Conservation (phyloP, 2,797 vertebrate species). For the Cephalopachus bancanus region DNA sequence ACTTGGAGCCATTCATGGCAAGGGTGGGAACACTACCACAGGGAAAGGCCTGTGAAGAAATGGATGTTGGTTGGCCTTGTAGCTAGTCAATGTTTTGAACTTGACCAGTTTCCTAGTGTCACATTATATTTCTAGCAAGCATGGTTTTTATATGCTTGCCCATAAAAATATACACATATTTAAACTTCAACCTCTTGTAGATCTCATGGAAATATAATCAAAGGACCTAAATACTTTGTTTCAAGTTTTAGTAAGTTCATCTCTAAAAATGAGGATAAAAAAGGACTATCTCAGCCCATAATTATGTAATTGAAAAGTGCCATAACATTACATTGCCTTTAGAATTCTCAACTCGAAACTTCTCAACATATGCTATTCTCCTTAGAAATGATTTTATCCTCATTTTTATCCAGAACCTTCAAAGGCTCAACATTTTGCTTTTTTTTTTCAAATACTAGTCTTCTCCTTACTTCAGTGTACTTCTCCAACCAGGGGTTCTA, state of each 20-base stretch:
- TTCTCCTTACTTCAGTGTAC: not conserved
- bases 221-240: not conserved
- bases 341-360: not conserved
- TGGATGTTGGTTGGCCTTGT: not conserved
- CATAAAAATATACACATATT: not conserved
- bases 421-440: not conserved
- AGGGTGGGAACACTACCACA: not conserved
- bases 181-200: not conserved
- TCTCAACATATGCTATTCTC: not conserved
- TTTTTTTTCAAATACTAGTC: not conserved
- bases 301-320: not conserved
- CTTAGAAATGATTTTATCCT: slow-evolving; percentile 6
- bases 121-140: not conserved
- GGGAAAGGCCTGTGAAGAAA: not conserved
- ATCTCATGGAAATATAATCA: not conserved
- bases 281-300: not conserved
- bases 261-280: not conserved
- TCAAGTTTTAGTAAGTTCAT: not conserved
- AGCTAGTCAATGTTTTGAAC: not conserved
- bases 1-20: not conserved
- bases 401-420: slow-evolving; percentile 17
- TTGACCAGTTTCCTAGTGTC: not conserved
- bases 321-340: not conserved
- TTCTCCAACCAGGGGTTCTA: not conserved
- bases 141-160: not conserved